These are phyloP conservation scores for Lasioglossum leucozonium DNA, from an alignment of 2,888 invertebrate genomes.

Conservation along the genomic window DNA sequence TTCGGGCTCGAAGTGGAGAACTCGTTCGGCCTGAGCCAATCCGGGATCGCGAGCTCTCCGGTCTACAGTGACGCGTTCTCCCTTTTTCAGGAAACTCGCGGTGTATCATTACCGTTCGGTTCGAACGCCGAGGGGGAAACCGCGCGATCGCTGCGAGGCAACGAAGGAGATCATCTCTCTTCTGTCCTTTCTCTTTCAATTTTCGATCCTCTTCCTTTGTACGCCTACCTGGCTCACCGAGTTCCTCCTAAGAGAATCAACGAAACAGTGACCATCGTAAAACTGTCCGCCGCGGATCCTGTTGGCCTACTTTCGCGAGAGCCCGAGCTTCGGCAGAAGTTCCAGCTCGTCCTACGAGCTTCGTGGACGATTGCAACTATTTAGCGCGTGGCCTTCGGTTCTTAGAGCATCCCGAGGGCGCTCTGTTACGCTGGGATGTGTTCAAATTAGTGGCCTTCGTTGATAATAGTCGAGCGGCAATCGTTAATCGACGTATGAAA, in stretches of 20 bases:
- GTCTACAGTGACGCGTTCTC: conserved; percentile 76
- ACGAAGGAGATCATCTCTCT: conserved; percentile 13
- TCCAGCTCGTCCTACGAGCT: not conserved
- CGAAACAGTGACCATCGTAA: conserved; percentile 66
- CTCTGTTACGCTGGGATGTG: too few relatives aligned
- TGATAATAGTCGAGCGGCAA: too few relatives aligned
- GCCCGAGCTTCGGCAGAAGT: not conserved
- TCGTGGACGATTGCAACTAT: not conserved
- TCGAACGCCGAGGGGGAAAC: conserved; percentile 53
- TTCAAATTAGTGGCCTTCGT: not conserved
- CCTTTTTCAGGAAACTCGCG: conserved; percentile 74
- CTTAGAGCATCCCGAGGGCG: not conserved
- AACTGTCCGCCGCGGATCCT: conserved; percentile 59
- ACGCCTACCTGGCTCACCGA: conserved; percentile 47
- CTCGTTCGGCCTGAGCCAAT: conserved; percentile 63
- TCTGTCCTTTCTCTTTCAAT: conserved; percentile 27
- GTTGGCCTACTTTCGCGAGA: conserved; percentile 54
- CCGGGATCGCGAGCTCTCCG: conserved; percentile 69
- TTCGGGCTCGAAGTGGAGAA: conserved; percentile 70
- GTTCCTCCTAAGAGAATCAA: conserved; percentile 62
- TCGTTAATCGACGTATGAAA: too few relatives aligned
- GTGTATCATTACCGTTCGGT: conserved; percentile 75
- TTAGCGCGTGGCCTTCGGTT: not conserved
- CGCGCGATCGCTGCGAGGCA: conserved; percentile 59
- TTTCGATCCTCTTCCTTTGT: conserved; percentile 21